Conservation (phyloP, 2,113 vertebrate genomes). For the Phyllopteryx taeniolatus region DNA sequence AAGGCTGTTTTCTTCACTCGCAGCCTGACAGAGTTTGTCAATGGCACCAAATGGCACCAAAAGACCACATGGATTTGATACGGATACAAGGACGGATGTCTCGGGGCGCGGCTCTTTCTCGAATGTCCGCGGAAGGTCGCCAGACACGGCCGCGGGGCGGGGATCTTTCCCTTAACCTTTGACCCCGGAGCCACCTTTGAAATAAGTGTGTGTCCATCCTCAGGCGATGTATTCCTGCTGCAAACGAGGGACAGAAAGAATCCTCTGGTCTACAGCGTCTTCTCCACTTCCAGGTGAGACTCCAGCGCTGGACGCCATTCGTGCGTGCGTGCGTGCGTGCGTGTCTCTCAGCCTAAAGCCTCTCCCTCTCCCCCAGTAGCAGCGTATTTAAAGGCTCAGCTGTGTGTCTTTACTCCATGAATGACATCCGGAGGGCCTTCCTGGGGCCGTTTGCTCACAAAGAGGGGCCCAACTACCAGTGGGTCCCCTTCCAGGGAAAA, state of each 20-base stretch:
- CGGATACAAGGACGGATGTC: conserved; percentile 7
- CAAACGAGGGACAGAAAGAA: conserved; percentile 88
- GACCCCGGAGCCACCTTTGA: conserved; percentile 51
- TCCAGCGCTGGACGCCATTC: conserved; percentile 11
- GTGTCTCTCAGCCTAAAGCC: conserved; percentile 33
- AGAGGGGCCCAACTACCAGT: conserved; percentile 95
- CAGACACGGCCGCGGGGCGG: conserved; percentile 45
- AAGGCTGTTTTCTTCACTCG: neutral
- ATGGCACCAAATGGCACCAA: neutral
- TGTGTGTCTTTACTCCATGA: conserved; percentile 93
- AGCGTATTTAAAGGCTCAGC: conserved; percentile 93
- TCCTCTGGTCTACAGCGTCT: conserved; percentile 88
- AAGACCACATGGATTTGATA: neutral
- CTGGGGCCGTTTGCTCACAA: conserved; percentile 98
- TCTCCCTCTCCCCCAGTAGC: conserved; percentile 70
- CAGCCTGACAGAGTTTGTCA: neutral
- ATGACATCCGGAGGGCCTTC: conserved; percentile 92
- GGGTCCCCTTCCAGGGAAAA: conserved; percentile 93
- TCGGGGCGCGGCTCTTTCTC: conserved; percentile 26
- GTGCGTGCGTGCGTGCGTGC: conserved; percentile 13
- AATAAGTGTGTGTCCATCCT: conserved; percentile 42
- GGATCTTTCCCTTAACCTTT: conserved; percentile 57
- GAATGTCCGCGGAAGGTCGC: conserved; percentile 34
- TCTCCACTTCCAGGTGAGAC: conserved; percentile 90
- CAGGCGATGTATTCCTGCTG: conserved; percentile 92